These are phyloP conservation scores for Anarrhichthys ocellatus DNA, from an alignment of 2,113 vertebrate genomes.

Conservation along the genomic window DNA sequence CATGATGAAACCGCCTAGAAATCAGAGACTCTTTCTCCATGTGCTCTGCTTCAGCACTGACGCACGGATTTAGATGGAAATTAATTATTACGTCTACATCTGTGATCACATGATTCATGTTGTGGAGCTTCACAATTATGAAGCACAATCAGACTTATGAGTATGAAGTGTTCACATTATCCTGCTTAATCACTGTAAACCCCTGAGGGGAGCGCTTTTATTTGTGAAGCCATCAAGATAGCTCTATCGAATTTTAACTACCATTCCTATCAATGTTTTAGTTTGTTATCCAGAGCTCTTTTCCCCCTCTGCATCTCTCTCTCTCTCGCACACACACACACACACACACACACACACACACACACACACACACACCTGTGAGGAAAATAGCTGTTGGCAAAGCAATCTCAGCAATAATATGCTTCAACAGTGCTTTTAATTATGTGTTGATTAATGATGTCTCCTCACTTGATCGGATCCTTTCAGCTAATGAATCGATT, in stretches of 20 bases:
- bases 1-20: slow-evolving; percentile 48
- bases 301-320: neutral
- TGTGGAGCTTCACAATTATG: neutral
- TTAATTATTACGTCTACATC: slow-evolving; percentile 27
- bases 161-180: neutral
- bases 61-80: slow-evolving; percentile 8
- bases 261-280: slow-evolving; percentile 28
- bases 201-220: slow-evolving; percentile 4
- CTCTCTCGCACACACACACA: too few relatives aligned
- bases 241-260: slow-evolving; percentile 24
- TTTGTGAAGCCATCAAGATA: slow-evolving; percentile 3
- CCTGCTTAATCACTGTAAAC: slow-evolving; percentile 15
- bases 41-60: slow-evolving; percentile 8
- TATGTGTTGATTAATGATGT: slow-evolving; percentile 54
- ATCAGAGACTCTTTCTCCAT: neutral
- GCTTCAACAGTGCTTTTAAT: slow-evolving; percentile 61
- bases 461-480: slow-evolving; percentile 29
- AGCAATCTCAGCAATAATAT: slow-evolving; percentile 45
- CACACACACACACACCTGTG: neutral
- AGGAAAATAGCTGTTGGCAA: slow-evolving; percentile 50
- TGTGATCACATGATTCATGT: neutral
- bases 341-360: neutral
- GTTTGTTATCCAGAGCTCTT: neutral
- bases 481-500: slow-evolving; percentile 34
- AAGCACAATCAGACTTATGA: slow-evolving; percentile 13